These are phyloP conservation scores for Melanotaenia boesemani DNA, from an alignment of 2,797 vertebrate genomes.

Conservation along the genomic window DNA sequence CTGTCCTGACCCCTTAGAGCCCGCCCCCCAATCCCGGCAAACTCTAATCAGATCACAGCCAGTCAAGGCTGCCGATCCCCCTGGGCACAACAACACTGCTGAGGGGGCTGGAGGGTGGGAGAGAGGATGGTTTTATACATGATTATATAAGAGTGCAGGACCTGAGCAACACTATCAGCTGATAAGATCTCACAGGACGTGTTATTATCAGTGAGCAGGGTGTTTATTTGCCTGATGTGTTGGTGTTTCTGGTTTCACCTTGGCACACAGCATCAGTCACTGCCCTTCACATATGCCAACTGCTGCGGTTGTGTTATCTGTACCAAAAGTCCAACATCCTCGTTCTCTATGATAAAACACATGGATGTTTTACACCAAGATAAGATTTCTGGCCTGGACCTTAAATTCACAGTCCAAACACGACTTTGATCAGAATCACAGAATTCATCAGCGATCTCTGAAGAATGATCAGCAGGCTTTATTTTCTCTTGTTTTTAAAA, in stretches of 20 bases:
- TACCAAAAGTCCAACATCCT: slow-evolving; percentile 56
- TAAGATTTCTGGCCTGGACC: slow-evolving; percentile 18
- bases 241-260: slow-evolving; percentile 62
- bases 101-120: not conserved
- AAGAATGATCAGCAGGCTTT: not conserved
- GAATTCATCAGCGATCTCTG: not conserved
- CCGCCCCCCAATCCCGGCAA: not conserved
- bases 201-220: slow-evolving; percentile 26
- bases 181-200: slow-evolving; percentile 25
- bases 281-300: slow-evolving; percentile 60
- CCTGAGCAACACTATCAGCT: slow-evolving; percentile 48
- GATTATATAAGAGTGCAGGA: slow-evolving; percentile 58
- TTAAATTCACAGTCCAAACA: not conserved
- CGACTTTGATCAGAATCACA: slow-evolving; percentile 23
- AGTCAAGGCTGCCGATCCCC: slow-evolving; percentile 84
- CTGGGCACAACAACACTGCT: slow-evolving; percentile 59
- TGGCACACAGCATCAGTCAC: slow-evolving; percentile 52
- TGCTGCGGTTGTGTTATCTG: slow-evolving; percentile 60
- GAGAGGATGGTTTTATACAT: slow-evolving; percentile 26
- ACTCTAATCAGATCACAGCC: slow-evolving; percentile 67
- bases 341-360: slow-evolving; percentile 49
- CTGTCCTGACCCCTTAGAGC: slow-evolving; percentile 62
- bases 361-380: slow-evolving; percentile 22
- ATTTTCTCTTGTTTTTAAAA: not conserved
- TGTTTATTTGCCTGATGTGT: slow-evolving; percentile 52